Evolutionary conservation across 1,140 invertebrate species (phyloP).

Genomic region (Nasonia longicornis): DNA sequence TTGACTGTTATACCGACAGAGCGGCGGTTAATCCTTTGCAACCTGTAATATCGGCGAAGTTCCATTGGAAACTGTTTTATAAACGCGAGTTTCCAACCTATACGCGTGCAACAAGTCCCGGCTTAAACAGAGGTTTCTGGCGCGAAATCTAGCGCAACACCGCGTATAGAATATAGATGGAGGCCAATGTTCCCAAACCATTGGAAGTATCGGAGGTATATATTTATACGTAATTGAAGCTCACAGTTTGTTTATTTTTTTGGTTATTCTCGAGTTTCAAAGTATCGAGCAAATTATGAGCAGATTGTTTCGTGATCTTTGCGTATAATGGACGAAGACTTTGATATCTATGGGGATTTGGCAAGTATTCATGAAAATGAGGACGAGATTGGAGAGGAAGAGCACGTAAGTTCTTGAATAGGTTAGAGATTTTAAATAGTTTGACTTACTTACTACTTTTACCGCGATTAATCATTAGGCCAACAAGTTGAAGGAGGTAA

Average conservation of each 20-base stretch:
- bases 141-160: neutral
- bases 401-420: neutral
- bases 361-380: conserved; percentile 46
- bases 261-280: neutral
- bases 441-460: neutral
- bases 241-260: neutral
- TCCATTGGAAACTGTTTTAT: no score
- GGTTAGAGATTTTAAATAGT: conserved; percentile 3
- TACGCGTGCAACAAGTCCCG: neutral
- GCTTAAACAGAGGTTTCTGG: neutral
- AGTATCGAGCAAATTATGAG: conserved; percentile 20
- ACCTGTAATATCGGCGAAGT: no score
- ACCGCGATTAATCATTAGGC: neutral
- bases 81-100: neutral
- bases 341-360: conserved; percentile 64
- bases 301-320: neutral
- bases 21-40: no score
- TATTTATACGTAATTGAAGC: neutral
- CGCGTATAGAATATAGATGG: no score
- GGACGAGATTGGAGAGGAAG: conserved; percentile 47
- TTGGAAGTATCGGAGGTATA: no score
- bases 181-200: neutral
- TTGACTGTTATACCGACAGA: no score
- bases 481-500: conserved; percentile 45
- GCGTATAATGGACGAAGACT: conserved; percentile 57